phyloP scores from a whole-genome alignment of 2,888 invertebrate genomes.

The Sylvicola cinctus region DNA sequence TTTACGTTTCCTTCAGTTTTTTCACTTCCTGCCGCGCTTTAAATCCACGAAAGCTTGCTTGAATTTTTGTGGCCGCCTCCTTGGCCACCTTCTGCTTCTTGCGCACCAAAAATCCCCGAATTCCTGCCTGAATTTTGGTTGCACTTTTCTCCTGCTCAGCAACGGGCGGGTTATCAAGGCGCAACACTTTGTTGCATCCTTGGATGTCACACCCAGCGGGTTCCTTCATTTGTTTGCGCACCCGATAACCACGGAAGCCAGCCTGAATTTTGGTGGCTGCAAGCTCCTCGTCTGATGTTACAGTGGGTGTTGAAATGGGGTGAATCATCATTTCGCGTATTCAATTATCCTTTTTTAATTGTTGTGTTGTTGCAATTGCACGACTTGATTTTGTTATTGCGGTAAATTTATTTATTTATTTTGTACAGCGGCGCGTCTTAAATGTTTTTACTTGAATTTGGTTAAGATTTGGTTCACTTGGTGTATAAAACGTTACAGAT shows the following conservation, averaged over 20 bases:
- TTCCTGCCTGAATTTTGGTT: slow-evolving; percentile 23
- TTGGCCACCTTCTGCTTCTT: slow-evolving; percentile 21
- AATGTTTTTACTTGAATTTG: no score
- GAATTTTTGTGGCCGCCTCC: slow-evolving; percentile 26
- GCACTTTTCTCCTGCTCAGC: slow-evolving; percentile 15
- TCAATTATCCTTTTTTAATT: neutral
- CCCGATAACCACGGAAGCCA: slow-evolving; percentile 31
- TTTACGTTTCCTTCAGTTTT: slow-evolving; percentile 16
- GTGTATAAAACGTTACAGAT: no score
- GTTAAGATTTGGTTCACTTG: no score
- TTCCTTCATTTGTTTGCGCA: slow-evolving; percentile 26
- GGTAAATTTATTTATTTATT: no score
- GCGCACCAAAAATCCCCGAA: slow-evolving; percentile 22
- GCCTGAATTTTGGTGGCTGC: slow-evolving; percentile 35
- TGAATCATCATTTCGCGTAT: slow-evolving; percentile 28
- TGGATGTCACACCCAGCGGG: no score
- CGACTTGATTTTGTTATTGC: neutral
- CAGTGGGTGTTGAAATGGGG: slow-evolving; percentile 24
- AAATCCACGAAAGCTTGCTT: slow-evolving; percentile 26
- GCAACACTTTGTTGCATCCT: slow-evolving; percentile 1
- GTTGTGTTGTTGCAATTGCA: neutral
- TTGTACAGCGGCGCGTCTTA: no score
- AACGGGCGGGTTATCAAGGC: slow-evolving; percentile 5
- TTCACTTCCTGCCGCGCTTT: slow-evolving; percentile 22
- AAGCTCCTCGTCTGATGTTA: slow-evolving; percentile 18